Base-by-base conservation (phyloP, 23 tunicate species). In the Trididemnum clinides region DNA sequence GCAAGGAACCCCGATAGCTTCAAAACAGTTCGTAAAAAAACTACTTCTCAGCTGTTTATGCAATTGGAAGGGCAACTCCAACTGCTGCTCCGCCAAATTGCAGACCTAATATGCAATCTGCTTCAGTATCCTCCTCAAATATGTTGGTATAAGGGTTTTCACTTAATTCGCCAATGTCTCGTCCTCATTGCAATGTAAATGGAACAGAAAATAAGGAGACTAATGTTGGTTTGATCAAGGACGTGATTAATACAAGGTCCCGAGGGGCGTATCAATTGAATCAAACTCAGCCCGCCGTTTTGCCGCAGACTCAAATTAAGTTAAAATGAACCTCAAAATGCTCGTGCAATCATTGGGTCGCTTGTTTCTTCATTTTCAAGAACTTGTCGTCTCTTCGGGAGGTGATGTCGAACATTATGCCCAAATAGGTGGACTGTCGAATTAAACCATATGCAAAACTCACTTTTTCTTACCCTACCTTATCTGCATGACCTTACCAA, bases 391-490 rank as follows among this genome's bases (percentile, higher is more conserved):
- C 88, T 15, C 89, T 87, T 18, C 66, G 86, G 21, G 82, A 92
- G 23, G 69, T 28, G 51, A 86, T 51, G 57, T 51, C 57, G 4
- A 83, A 92, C 39, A 33, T 85, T 29, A 23, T 76, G 27, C 88
- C 89, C 6, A 83, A 87, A 1, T 77, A 78, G 62, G 92, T 83
- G 4, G 91, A 92, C 77, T 84, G 83, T 82, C 87, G 88, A 72
- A 90, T 80, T 73, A 90, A 90, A 57, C 89, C 95, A 1, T 90
- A 85, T 35, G 88, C 75, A 7, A 90, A 85, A 39, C 95, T 89
- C 22, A 71, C 32, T 33, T 85, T 82, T 65, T 59, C 74, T 39
- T 81, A 54, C 78, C 58, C 81, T 10, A 51, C 86, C 28, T 94
- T 35, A 85, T 94, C 18, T 85, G 85, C 81, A 85, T 89, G 90